Conservation (phyloP, 2,888 invertebrate species). For the Allygus modestus region DNA sequence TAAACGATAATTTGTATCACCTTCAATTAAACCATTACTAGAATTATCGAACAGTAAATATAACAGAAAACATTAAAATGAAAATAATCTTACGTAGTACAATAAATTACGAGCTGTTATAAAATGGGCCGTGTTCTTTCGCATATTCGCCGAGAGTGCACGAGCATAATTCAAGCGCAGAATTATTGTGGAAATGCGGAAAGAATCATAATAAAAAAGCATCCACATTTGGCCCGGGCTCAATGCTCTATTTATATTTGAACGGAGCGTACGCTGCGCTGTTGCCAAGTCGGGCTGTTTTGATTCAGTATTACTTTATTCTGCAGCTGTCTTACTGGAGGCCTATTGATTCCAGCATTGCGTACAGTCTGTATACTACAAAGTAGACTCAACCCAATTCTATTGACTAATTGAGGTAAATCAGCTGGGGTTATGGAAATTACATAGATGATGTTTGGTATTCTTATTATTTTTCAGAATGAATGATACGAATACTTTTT, state of each 20-base stretch:
- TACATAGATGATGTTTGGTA: no score
- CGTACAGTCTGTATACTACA: conserved; percentile 28
- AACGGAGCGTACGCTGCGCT: conserved; percentile 47
- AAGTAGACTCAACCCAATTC: neutral
- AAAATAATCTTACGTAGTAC: neutral
- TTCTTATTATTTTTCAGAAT: no score
- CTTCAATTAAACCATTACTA: no score
- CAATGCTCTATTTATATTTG: conserved; percentile 52
- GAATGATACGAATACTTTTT: no score
- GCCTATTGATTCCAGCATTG: conserved; percentile 46
- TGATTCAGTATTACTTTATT: conserved; percentile 51
- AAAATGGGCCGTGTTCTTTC: neutral
- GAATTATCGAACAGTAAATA: no score
- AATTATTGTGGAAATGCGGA: conserved; percentile 39
- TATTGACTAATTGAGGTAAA: neutral
- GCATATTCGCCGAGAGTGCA: conserved; percentile 22
- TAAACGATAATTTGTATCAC: no score
- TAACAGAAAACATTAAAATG: no score
- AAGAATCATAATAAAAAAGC: conserved; percentile 48
- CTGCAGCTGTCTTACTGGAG: conserved; percentile 48
- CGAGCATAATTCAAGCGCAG: conserved; percentile 26
- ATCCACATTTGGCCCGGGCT: conserved; percentile 42
- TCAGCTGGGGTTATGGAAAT: no score
- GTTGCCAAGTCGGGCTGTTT: conserved; percentile 52
- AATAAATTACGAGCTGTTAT: neutral